Conservation (phyloP, 2,113 vertebrate genomes). For the Onychostoma macrolepis region DNA sequence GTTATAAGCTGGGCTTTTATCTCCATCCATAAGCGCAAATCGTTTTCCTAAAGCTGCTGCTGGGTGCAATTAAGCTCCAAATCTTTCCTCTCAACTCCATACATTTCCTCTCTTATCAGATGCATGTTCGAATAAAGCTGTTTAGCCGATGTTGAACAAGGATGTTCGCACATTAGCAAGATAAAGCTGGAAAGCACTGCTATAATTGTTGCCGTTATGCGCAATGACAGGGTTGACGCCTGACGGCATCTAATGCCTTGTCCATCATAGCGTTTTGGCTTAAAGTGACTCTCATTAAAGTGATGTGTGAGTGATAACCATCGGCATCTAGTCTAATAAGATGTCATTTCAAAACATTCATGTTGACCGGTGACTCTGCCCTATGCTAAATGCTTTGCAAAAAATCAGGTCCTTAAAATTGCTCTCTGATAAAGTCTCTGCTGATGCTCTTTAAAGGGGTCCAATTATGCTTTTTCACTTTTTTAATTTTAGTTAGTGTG, state of each 20-base stretch:
- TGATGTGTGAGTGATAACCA: conserved; percentile 16
- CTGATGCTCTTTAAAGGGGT: background rate
- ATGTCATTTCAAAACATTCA: background rate
- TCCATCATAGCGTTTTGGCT: conserved; percentile 16
- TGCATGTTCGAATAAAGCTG: conserved; percentile 33
- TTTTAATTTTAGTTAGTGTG: too few species aligned
- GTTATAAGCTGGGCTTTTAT: conserved; percentile 33
- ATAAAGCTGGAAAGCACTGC: conserved; percentile 34
- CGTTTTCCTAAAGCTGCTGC: conserved; percentile 34
- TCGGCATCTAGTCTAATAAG: background rate
- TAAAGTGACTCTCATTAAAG: conserved; percentile 32
- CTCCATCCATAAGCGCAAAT: conserved; percentile 26
- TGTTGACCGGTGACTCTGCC: background rate
- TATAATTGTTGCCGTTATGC: conserved; percentile 34
- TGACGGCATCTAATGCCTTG: background rate
- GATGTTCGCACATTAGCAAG: conserved; percentile 39
- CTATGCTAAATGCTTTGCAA: too few species aligned
- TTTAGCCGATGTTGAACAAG: conserved; percentile 33
- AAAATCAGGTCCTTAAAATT: background rate
- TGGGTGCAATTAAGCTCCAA: conserved; percentile 36
- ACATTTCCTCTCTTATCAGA: conserved; percentile 36
- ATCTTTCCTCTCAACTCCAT: conserved; percentile 39
- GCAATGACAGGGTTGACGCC: background rate
- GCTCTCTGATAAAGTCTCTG: background rate
- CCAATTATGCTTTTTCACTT: too few species aligned